Conservation (phyloP, 2,113 vertebrate genomes). For the Merops nubicus region DNA sequence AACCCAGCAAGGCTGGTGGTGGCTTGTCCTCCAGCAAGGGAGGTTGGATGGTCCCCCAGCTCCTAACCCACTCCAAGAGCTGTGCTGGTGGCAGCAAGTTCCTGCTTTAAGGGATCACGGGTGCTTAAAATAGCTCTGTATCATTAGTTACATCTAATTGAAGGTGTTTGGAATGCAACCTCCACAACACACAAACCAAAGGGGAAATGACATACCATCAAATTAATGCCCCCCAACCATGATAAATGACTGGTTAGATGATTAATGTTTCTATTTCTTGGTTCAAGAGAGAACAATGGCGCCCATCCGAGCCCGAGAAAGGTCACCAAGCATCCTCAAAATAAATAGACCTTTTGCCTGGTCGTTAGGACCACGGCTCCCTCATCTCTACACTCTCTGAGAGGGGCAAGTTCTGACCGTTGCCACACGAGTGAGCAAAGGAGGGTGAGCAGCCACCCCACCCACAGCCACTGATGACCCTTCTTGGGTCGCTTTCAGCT, state of each 20-base stretch:
- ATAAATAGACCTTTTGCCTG: not conserved
- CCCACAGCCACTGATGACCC: not conserved
- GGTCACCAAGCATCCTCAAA: constrained; percentile 15
- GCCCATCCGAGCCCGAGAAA: not conserved
- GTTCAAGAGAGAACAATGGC: constrained; percentile 45
- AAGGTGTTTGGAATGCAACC: constrained; percentile 59
- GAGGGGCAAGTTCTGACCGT: not conserved
- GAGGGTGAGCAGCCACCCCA: not conserved
- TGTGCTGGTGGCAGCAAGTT: not conserved
- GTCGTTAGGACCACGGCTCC: accelerated
- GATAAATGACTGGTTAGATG: constrained; percentile 58
- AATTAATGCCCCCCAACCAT: constrained; percentile 62
- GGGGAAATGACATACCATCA: constrained; percentile 69
- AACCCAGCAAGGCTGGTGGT: not conserved
- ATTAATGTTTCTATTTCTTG: constrained; percentile 64
- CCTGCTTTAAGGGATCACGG: not conserved
- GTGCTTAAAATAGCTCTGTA: constrained; percentile 43
- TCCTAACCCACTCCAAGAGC: not conserved
- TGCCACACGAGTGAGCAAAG: not conserved
- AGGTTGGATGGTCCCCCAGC: accelerated
- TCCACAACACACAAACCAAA: constrained; percentile 57
- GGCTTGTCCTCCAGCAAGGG: no score
- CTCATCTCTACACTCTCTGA: accelerated
- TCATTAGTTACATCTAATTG: constrained; percentile 61
- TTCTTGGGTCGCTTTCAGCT: not conserved